These are phyloP conservation scores for Pterophyllum scalare DNA, from an alignment of 2,113 vertebrate species.

Conservation along the genomic window DNA sequence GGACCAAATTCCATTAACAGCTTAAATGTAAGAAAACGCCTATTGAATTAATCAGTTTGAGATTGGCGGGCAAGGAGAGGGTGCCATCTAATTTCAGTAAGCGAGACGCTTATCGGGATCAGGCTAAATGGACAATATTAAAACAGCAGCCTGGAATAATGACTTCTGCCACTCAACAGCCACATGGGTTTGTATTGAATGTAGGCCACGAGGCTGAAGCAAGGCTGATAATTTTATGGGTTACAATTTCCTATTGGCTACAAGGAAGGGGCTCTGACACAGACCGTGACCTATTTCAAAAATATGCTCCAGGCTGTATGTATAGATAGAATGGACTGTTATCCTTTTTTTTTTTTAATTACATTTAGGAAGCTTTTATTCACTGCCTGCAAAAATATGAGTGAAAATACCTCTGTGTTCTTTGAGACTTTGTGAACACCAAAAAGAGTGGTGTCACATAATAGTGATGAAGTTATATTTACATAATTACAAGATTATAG, in stretches of 20 bases:
- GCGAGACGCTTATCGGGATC: slow-evolving; percentile 72
- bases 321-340: slow-evolving; percentile 84
- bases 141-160: slow-evolving; percentile 84
- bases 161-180: slow-evolving; percentile 85
- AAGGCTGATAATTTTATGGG: slow-evolving; percentile 83
- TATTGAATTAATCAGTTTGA: slow-evolving; percentile 79
- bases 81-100: slow-evolving; percentile 78
- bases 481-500: neutral
- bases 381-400: slow-evolving; percentile 63
- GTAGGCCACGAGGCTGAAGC: slow-evolving; percentile 84
- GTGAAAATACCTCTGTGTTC: slow-evolving; percentile 34
- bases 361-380: slow-evolving; percentile 83
- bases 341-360: slow-evolving; percentile 86
- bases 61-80: slow-evolving; percentile 66
- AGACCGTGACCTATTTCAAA: slow-evolving; percentile 84
- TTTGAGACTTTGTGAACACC: slow-evolving; percentile 61
- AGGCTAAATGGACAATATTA: slow-evolving; percentile 85
- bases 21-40: slow-evolving; percentile 69
- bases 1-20: slow-evolving; percentile 66
- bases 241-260: slow-evolving; percentile 81
- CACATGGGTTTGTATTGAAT: slow-evolving; percentile 81
- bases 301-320: slow-evolving; percentile 75
- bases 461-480: slow-evolving; percentile 26
- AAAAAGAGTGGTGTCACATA: slow-evolving; percentile 14
- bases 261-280: slow-evolving; percentile 82